Conservation (phyloP, 2,113 vertebrate genomes). For the Chloebia gouldiae region DNA sequence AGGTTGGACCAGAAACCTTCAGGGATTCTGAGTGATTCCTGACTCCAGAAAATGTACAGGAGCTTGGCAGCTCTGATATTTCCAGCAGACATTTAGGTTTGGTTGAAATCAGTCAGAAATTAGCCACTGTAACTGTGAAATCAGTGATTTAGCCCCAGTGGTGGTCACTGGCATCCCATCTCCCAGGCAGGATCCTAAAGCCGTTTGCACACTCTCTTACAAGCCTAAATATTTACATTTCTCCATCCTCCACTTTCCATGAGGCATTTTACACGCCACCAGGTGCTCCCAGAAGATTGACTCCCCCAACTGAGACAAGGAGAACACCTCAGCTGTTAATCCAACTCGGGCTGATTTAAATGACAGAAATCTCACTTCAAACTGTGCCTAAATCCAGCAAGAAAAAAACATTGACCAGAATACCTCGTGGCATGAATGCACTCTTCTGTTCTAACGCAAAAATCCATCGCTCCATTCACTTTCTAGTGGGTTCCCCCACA, state of each 20-base stretch:
- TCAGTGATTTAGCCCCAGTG: not conserved
- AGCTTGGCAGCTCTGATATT: not conserved
- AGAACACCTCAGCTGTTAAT: slow-evolving; percentile 27
- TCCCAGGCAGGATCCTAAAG: not conserved
- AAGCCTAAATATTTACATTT: not conserved
- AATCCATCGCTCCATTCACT: not conserved
- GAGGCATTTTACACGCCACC: not conserved
- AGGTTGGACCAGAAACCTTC: not conserved
- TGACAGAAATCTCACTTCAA: not conserved
- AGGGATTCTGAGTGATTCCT: not conserved
- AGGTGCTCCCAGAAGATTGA: not conserved
- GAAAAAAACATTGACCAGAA: not conserved
- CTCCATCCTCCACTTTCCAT: not conserved
- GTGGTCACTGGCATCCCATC: not conserved
- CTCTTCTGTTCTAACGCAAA: slow-evolving; percentile 8
- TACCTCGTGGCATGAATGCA: not conserved
- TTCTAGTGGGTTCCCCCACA: not conserved
- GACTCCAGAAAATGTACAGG: not conserved
- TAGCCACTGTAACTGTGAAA: not conserved
- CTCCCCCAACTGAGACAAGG: not conserved
- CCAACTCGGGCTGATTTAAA: not conserved
- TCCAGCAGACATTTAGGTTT: not conserved
- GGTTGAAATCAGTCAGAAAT: not conserved
- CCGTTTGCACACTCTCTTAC: not conserved
- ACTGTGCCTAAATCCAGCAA: not conserved